These are phyloP conservation scores for Flexamia atlantica DNA, from an alignment of 2,888 invertebrate species.

Conservation along the genomic window DNA sequence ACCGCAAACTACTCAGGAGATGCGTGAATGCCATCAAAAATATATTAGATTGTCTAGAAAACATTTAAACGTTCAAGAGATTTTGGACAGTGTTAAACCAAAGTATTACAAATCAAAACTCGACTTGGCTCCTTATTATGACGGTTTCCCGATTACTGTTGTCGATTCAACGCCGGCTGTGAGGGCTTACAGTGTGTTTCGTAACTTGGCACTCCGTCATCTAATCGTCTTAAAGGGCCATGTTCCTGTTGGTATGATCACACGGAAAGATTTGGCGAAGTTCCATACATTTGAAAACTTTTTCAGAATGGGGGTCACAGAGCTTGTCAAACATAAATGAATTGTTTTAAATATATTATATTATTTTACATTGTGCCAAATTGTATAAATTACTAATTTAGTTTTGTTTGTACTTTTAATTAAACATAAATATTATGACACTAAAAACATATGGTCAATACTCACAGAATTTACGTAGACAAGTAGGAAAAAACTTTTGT, in stretches of 20 bases:
- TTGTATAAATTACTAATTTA: too few species aligned
- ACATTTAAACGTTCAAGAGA: slow-evolving; percentile 15
- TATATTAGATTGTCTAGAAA: slow-evolving; percentile 60
- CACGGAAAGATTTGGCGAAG: slow-evolving; percentile 80
- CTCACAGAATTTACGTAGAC: too few species aligned
- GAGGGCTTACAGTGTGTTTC: slow-evolving; percentile 14
- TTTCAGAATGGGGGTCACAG: slow-evolving; percentile 73
- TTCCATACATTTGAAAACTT: slow-evolving; percentile 73
- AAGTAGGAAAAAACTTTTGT: too few species aligned
- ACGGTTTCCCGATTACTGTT: slow-evolving; percentile 66
- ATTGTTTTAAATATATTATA: background rate
- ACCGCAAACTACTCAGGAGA: slow-evolving; percentile 63
- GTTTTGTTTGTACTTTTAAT: too few species aligned
- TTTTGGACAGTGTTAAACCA: slow-evolving; percentile 1
- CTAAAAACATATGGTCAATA: too few species aligned
- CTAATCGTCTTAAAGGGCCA: slow-evolving; percentile 68
- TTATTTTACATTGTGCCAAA: too few species aligned
- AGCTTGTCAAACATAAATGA: slow-evolving; percentile 66
- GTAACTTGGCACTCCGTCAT: background rate
- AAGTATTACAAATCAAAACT: background rate
- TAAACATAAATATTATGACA: too few species aligned
- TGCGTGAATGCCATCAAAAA: slow-evolving; percentile 56
- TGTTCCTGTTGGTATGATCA: slow-evolving; percentile 80
- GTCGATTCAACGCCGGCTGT: slow-evolving; percentile 43
- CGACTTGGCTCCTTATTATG: slow-evolving; percentile 66